phyloP scores from a whole-genome alignment of 2,113 vertebrate species.

The Promerops cafer region DNA sequence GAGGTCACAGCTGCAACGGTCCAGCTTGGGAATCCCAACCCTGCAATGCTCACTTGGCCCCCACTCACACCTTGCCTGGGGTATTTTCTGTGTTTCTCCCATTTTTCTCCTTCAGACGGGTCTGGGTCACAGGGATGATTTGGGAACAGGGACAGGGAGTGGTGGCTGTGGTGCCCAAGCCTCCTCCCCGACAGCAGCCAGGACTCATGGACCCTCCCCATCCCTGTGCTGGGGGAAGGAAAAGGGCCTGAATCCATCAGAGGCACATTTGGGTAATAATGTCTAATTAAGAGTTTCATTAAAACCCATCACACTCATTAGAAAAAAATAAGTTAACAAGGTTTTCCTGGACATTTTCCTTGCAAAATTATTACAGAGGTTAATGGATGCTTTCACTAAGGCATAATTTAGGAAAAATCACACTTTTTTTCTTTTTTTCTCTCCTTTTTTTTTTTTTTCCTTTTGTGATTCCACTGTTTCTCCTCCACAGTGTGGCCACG shows the following conservation, averaged over 20 bases:
- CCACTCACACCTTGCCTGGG: not conserved
- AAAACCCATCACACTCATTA: slow-evolving; percentile 50
- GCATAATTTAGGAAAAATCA: slow-evolving; percentile 42
- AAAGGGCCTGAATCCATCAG: not conserved
- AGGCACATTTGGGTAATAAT: slow-evolving; percentile 40
- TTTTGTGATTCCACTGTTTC: not conserved
- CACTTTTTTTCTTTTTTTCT: not conserved
- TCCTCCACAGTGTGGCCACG: not conserved
- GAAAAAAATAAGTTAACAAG: slow-evolving; percentile 13
- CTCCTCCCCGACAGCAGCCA: accelerated
- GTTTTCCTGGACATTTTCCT: slow-evolving; percentile 51
- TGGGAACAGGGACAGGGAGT: not conserved
- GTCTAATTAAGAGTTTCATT: slow-evolving; percentile 66
- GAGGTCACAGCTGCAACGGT: accelerated
- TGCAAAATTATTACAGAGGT: slow-evolving; percentile 40
- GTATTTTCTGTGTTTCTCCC: not conserved
- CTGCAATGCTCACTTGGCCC: not conserved
- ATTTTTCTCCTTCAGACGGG: accelerated
- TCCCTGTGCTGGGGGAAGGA: not conserved
- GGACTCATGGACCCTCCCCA: not conserved
- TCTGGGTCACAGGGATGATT: not conserved
- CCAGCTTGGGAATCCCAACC: not conserved
- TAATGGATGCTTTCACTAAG: slow-evolving; percentile 64
- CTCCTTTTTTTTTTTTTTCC: not conserved
- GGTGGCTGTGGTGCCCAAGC: not conserved